Evolutionary conservation across 2,797 vertebrate genomes (phyloP), one percentile per base, ranked within the genome.

Genomic region (Sebastes minor): DNA sequence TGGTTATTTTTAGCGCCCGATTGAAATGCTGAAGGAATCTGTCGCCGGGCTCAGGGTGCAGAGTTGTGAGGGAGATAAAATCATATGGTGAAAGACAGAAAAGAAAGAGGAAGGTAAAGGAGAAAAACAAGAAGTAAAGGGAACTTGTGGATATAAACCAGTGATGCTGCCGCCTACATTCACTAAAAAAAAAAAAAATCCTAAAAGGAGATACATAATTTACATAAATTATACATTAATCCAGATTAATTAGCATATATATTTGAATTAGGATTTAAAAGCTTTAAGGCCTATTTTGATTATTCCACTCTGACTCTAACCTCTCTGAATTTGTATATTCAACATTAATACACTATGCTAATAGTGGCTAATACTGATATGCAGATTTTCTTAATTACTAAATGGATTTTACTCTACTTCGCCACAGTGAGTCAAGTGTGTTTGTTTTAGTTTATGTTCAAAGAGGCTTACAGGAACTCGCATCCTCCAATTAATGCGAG

Each of bases 1-100:
- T 94, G 94, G 95, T 94, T 97, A 97, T 96, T 97, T 96, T 96
- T 96, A 95, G 95, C 92, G 89, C 93, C 91, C 92, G 90, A 95
- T 95, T 96, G 96, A 96, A 96, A 94, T 90, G 81, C 88, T 83
- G 93, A 7, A 86, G 90, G 94, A 92, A 93, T 88, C 88, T 92
- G 94, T 93, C 23, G 64, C 85, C 28, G 88, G 95, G 95, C 94
- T 94, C 94, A 91, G 89, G 86, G 89, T 82, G 86, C 80, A 73
- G 83, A 86, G 78, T 76, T 86, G 72, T 78, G 86, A 89, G 82
- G 65, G 80, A 84, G 92, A 93, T 93, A 92, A 90, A 90, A 91
- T 89, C 91, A 78, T 61, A 62, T 61, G 38, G 83, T 10, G 53
- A 80, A 76, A 73, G 64, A 83, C 84, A 71, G 68, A 65, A 72